phyloP scores from a whole-genome alignment of 2,113 vertebrate genomes.

The Chlorocebus sabaeus region DNA sequence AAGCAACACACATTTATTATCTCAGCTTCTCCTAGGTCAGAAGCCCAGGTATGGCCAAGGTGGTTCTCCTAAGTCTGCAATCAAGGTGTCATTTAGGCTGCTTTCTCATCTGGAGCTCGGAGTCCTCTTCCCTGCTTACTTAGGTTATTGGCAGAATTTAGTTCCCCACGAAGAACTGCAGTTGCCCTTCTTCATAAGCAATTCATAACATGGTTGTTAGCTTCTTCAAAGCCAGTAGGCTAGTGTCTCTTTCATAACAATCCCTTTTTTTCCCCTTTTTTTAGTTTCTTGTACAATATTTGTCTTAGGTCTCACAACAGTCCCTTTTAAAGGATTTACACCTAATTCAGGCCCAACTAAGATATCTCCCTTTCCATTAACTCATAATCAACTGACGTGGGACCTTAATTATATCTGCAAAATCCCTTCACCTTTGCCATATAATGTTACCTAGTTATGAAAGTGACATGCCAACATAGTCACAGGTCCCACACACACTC shows the following conservation, averaged over 20 bases:
- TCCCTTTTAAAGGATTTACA: background rate
- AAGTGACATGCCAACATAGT: background rate
- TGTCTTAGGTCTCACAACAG: too few relatives aligned
- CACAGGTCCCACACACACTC: background rate
- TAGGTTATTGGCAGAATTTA: background rate
- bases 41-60: background rate
- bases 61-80: background rate
- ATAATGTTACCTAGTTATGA: background rate
- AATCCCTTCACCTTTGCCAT: background rate
- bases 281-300: too few relatives aligned
- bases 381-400: background rate
- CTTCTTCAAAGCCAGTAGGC: background rate
- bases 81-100: background rate
- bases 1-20: background rate
- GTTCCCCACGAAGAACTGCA: background rate
- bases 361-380: background rate
- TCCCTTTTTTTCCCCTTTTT: background rate
- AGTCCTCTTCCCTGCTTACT: background rate
- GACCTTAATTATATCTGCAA: background rate
- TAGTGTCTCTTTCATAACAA: background rate
- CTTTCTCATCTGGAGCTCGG: background rate
- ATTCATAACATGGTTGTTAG: background rate
- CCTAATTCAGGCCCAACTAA: background rate
- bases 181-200: background rate
- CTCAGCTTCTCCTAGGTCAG: background rate